phyloP scores from a whole-genome alignment of 2,113 vertebrate species.

The Calonectris borealis region DNA sequence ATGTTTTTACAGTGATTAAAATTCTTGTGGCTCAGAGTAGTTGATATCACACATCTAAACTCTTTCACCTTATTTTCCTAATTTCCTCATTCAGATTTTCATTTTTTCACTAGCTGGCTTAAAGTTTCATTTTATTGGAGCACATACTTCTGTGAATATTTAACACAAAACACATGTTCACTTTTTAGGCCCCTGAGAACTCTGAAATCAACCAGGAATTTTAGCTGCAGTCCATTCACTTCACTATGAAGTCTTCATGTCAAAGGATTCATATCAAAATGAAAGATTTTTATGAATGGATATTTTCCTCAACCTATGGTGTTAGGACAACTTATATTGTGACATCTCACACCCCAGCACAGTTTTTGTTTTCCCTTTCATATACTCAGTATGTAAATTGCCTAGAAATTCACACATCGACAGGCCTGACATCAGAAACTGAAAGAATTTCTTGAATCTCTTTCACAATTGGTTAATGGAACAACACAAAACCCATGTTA shows the following conservation, averaged over 20 bases:
- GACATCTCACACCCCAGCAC: neutral
- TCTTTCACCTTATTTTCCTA: slow-evolving; percentile 43
- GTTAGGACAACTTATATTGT: neutral
- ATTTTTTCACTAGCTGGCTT: slow-evolving; percentile 43
- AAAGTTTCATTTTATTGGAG: slow-evolving; percentile 53
- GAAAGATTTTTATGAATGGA: neutral
- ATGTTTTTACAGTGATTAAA: slow-evolving; percentile 56
- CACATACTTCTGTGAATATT: slow-evolving; percentile 2
- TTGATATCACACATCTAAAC: slow-evolving; percentile 26
- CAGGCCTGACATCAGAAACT: neutral
- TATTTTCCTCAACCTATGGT: neutral
- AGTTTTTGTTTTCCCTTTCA: neutral
- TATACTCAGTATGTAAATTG: neutral
- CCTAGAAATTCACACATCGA: neutral
- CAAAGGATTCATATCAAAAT: neutral
- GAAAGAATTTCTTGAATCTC: neutral
- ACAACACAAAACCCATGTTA: neutral
- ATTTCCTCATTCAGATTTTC: slow-evolving; percentile 41
- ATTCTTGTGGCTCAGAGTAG: slow-evolving; percentile 53
- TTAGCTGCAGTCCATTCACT: neutral
- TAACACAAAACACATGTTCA: slow-evolving; percentile 66
- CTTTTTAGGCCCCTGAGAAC: slow-evolving; percentile 3
- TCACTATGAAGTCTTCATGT: neutral
- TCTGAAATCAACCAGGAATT: slow-evolving; percentile 25
- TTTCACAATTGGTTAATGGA: neutral